Evolutionary conservation across 2,113 vertebrate species (phyloP).

Genomic region (Oenanthe melanoleuca): DNA sequence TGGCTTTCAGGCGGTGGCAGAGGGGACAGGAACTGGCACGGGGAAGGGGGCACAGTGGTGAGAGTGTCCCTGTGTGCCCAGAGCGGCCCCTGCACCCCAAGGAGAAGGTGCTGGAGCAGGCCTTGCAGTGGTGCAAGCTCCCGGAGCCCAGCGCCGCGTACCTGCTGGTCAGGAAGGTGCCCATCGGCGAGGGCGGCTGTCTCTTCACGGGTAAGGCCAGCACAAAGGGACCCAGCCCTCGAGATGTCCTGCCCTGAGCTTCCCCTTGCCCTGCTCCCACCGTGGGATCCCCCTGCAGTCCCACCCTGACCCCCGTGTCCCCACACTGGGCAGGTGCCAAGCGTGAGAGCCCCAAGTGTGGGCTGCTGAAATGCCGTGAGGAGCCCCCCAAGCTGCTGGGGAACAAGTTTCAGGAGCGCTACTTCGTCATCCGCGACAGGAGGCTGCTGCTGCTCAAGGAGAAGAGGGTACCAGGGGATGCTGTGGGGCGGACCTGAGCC

Average conservation of each 20-base stretch:
- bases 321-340: slow-evolving; percentile 76
- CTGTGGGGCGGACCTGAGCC: background rate
- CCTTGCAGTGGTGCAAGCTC: slow-evolving; percentile 95
- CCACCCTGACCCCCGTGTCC: background rate
- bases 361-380: slow-evolving; percentile 89
- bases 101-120: slow-evolving; percentile 95
- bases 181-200: slow-evolving; percentile 84
- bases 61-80: slow-evolving; percentile 39
- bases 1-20: background rate
- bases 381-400: slow-evolving; percentile 91
- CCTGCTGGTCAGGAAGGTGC: slow-evolving; percentile 89
- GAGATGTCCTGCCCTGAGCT: background rate
- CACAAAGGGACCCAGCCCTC: background rate
- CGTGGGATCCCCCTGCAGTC: too few relatives aligned
- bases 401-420: slow-evolving; percentile 92
- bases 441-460: slow-evolving; percentile 93
- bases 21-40: background rate
- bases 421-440: slow-evolving; percentile 86
- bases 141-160: slow-evolving; percentile 89
- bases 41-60: background rate
- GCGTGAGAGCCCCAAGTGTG: slow-evolving; percentile 86
- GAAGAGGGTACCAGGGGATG: slow-evolving; percentile 81
- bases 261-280: background rate
- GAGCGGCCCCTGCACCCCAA: slow-evolving; percentile 94
- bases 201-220: slow-evolving; percentile 86